Percentiles rank a stretch among this genome's conserved stretches.
These are phyloP conservation scores for Perithous albicinctus DNA, from an alignment of 2,888 invertebrate species.

Conservation along the genomic window DNA sequence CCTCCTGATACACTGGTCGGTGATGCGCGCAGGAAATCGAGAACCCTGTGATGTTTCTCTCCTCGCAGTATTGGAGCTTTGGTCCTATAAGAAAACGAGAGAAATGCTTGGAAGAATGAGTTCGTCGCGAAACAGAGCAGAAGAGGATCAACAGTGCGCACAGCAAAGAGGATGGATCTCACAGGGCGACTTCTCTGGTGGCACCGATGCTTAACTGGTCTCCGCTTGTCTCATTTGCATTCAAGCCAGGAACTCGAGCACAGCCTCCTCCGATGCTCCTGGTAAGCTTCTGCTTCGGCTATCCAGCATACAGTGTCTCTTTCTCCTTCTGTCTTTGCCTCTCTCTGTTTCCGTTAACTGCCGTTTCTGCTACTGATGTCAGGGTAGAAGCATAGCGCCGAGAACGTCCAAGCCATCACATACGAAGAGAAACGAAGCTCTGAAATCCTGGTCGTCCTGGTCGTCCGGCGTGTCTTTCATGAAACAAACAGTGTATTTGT, in stretches of 20 bases:
- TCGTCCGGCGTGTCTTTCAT: conserved; percentile 52
- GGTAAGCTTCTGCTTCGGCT: conserved; percentile 62
- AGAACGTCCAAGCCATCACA: conserved; percentile 47
- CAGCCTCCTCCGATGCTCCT: conserved; percentile 58
- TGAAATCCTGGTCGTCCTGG: conserved; percentile 52
- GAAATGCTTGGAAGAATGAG: conserved; percentile 4
- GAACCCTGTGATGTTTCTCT: background rate
- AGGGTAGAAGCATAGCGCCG: conserved; percentile 58
- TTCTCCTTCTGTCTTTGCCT: conserved; percentile 29
- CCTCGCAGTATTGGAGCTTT: background rate
- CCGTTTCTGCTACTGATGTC: conserved; percentile 61
- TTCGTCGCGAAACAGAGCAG: conserved; percentile 31
- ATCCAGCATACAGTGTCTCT: conserved; percentile 44
- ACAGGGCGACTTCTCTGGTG: conserved; percentile 77
- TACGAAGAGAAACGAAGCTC: conserved; percentile 60
- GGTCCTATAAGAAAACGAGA: conserved; percentile 40
- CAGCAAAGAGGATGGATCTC: conserved; percentile 75
- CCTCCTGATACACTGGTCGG: conserved; percentile 39
- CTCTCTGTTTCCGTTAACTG: conserved; percentile 43
- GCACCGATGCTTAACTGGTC: conserved; percentile 78
- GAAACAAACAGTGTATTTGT: conserved; percentile 67
- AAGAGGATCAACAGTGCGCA: background rate
- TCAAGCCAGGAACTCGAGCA: conserved; percentile 72
- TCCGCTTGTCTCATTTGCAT: conserved; percentile 82
- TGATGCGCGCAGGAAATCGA: conserved; percentile 5